These are phyloP conservation scores for Drosophila bocki DNA, from an alignment of 1,140 invertebrate species.

Conservation along the genomic window DNA sequence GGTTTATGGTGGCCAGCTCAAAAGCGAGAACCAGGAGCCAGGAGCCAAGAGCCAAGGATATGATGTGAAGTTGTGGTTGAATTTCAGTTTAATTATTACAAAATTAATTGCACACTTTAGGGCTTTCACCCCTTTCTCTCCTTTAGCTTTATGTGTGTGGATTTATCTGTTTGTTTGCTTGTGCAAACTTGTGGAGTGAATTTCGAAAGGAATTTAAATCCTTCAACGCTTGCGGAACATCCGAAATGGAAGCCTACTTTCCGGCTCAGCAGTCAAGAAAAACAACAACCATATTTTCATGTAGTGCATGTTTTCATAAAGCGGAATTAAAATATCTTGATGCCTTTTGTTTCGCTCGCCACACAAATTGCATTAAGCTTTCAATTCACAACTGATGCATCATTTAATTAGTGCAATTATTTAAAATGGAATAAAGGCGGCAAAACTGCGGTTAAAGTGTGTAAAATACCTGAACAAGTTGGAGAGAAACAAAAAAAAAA, in stretches of 20 bases:
- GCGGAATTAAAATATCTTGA: slow-evolving; percentile 35
- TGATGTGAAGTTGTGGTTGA: slow-evolving; percentile 37
- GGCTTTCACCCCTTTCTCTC: slow-evolving; percentile 8
- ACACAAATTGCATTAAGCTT: slow-evolving; percentile 37
- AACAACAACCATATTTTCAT: slow-evolving; percentile 47
- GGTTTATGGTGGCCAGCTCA: slow-evolving; percentile 25
- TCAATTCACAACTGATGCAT: slow-evolving; percentile 51
- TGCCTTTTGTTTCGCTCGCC: slow-evolving; percentile 4
- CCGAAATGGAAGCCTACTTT: slow-evolving; percentile 36
- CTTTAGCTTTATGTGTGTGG: slow-evolving; percentile 14
- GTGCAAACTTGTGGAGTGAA: slow-evolving; percentile 16
- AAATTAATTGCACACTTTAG: slow-evolving; percentile 68
- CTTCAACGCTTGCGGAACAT: slow-evolving; percentile 15
- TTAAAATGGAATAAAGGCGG: slow-evolving; percentile 38
- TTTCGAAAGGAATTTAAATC: slow-evolving; percentile 28
- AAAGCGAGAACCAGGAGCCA: background rate
- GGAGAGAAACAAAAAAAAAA: background rate
- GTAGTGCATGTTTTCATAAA: slow-evolving; percentile 45
- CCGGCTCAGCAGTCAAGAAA: slow-evolving; percentile 41
- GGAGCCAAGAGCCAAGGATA: background rate
- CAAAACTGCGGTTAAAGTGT: slow-evolving; percentile 22
- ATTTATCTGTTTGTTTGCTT: slow-evolving; percentile 7
- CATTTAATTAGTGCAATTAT: slow-evolving; percentile 75
- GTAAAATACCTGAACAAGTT: slow-evolving; percentile 3
- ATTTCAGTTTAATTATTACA: slow-evolving; percentile 71